Evolutionary conservation across 2,797 vertebrate species (phyloP), one percentile per base, ranked within the genome.

Genomic region (Cirrhinus molitorella): DNA sequence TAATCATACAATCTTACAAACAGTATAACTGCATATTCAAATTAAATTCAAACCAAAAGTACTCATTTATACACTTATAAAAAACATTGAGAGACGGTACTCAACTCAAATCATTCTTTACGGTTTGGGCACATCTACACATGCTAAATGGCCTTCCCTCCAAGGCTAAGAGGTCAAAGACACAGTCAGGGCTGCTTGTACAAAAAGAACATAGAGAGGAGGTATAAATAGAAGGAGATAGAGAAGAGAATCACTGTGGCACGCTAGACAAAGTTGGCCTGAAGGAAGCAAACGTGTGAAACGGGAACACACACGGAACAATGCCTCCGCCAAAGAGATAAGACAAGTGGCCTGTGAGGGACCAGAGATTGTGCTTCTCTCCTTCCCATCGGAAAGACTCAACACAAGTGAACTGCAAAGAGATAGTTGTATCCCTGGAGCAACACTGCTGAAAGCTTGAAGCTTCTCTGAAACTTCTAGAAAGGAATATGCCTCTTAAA

Each of bases 161-260:
- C 74, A 28, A 23, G 2, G 34, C 28, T 63, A 40, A 11, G 34
- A 43, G 63, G 61, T 78, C 73, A 72, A 78, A 73, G 74, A 55
- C 65, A 77, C 70, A 51, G 66, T 31, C 77, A 85, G 67, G 67
- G 68, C 82, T 66, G 37, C 79, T 65, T 65, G 47, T 53, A 81
- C 80, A 63, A 53, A 67, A 25, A 86, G 59, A 55, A 85, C 45
- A 77, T 67, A 75, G 63, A 71, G 63, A 67, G 47, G 28, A 43
- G 55, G 55, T 88, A 89, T 86, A 88, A 87, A 89, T 87, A 88
- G 86, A 75, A 57, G 47, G 59, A 74, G 88, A 85, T 85, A 83
- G 55, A 67, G 23, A 28, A 84, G 77, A 83, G 78, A 45, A 79
- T 57, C 57, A 31, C 13, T 72, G 59, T 23, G 59, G 74, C 85